Base-by-base conservation (phyloP, 2,888 invertebrate species). In the Torymus tubicola region DNA sequence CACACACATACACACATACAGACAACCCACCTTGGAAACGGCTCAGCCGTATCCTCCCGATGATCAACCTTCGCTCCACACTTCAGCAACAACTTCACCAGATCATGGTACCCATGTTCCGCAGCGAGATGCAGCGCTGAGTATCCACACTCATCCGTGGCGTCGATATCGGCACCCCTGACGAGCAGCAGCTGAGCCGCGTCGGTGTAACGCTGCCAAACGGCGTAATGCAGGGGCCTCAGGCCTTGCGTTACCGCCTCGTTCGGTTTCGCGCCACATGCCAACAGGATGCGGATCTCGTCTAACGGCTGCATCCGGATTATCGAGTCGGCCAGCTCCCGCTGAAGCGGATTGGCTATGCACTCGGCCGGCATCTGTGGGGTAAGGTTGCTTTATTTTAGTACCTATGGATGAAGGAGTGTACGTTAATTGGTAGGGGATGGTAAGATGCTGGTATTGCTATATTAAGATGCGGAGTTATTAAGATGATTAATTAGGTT, bases 61-160 rank as follows among this genome's bases (percentile, higher is more conserved):
- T 96, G 96, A 89, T 96, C 95, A 31, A 97, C 95, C 82, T 94
- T 94, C 0, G 96, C 96, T 0, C 96, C 96, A 85, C 95, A 94
- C 82, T 95, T 93, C 12, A 97, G 91, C 10, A 97, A 91, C 12
- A 96, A 90, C 85, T 94, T 93, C 0, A 95, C 95, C 83, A 95
- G 90, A 84, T 95, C 95, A 2, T 90, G 90, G 88, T 92, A 95
- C 92, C 96, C 97, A 87, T 96, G 96, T 86, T 97, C 96, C 0
- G 97, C 96, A n/a, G 96, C 96, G 13, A 98, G 92, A 91, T 98
- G 98, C 64, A 98, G 91, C 0, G 98, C 96, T 78, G 97, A 96
- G 91, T 97, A 98, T 0, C 98, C 98, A 85, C 97, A 96, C 88
- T 97, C 97, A 87, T 97, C 97, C 0, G 94, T 93, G 0, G 96